phyloP scores from a whole-genome alignment of 2,797 vertebrate species.

The Epinephelus malabaricus region DNA sequence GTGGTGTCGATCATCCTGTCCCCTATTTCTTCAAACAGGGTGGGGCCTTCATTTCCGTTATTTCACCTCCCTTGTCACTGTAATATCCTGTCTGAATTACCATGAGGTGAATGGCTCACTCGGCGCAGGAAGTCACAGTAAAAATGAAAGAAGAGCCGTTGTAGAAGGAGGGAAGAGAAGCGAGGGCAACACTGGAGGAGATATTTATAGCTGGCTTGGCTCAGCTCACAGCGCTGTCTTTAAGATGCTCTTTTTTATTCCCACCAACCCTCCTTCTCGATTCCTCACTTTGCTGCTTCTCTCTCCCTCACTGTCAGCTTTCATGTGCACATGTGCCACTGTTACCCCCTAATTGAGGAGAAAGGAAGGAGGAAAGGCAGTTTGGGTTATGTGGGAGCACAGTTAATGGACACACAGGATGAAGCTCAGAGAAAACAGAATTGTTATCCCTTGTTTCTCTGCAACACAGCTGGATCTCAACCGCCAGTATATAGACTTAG shows the following conservation, averaged over 20 bases:
- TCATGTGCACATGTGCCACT: slow-evolving; percentile 32
- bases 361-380: slow-evolving; percentile 3
- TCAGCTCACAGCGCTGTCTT: slow-evolving; percentile 58
- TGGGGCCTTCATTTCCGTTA: slow-evolving; percentile 55
- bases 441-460: not conserved
- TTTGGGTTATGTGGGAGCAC: slow-evolving; percentile 24
- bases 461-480: not conserved
- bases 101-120: slow-evolving; percentile 44
- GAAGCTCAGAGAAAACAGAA: not conserved
- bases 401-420: slow-evolving; percentile 10
- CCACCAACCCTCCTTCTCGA: slow-evolving; percentile 35
- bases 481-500: too few relatives aligned
- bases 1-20: slow-evolving; percentile 23
- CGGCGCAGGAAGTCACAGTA: slow-evolving; percentile 23
- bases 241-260: slow-evolving; percentile 48
- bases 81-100: slow-evolving; percentile 69
- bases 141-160: slow-evolving; percentile 24
- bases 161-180: slow-evolving; percentile 39
- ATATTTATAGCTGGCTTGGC: slow-evolving; percentile 76
- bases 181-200: slow-evolving; percentile 49
- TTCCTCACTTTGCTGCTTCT: slow-evolving; percentile 32
- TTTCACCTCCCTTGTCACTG: slow-evolving; percentile 28
- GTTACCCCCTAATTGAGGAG: slow-evolving; percentile 29
- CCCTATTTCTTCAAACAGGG: slow-evolving; percentile 34
- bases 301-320: slow-evolving; percentile 28